Conservation (phyloP, 2,113 vertebrate species). For the Hassar affinis region DNA sequence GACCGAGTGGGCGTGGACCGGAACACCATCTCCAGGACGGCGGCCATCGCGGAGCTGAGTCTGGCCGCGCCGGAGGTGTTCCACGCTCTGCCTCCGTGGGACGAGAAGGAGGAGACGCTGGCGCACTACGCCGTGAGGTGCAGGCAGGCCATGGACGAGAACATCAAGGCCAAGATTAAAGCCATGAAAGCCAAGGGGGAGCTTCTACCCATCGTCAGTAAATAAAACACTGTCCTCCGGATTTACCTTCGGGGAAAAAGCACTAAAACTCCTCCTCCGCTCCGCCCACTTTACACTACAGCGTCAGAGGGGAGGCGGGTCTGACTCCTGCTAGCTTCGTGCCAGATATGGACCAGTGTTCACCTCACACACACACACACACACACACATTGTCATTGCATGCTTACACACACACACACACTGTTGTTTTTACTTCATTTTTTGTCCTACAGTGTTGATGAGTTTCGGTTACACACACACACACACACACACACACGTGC, state of each 20-base stretch:
- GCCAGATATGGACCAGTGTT: constrained; percentile 32
- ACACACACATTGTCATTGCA: neutral
- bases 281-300: constrained; percentile 4
- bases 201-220: constrained; percentile 63
- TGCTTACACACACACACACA: neutral
- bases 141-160: constrained; percentile 67
- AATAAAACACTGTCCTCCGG: constrained; percentile 22
- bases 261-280: neutral
- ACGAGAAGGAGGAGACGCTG: constrained; percentile 68
- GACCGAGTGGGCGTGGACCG: constrained; percentile 66
- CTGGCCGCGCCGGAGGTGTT: constrained; percentile 66
- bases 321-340: constrained; percentile 11
- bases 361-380: neutral
- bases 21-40: constrained; percentile 67
- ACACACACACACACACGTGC: neutral
- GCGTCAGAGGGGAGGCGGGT: neutral
- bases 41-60: constrained; percentile 65
- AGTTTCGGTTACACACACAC: neutral
- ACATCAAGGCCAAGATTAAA: constrained; percentile 67
- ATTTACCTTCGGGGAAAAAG: neutral
- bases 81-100: constrained; percentile 62
- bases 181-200: constrained; percentile 66
- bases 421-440: neutral
- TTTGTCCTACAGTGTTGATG: neutral
- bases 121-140: constrained; percentile 65